These are phyloP conservation scores for Kryptolebias ocellatus DNA, from an alignment of 2,797 vertebrate species.

Conservation along the genomic window DNA sequence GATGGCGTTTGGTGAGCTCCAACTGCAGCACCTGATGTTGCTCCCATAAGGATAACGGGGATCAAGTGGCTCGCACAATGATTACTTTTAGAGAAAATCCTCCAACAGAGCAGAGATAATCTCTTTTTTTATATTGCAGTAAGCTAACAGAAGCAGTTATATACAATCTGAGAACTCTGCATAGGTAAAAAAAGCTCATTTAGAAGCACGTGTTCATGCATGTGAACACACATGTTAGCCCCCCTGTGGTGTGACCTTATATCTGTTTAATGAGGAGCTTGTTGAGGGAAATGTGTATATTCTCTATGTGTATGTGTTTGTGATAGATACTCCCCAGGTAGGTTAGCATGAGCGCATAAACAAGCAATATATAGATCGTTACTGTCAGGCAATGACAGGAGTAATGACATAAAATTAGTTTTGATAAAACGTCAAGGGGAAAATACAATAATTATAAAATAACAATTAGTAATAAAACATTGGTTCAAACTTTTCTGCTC, in stretches of 20 bases:
- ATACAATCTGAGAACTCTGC: constrained; percentile 34
- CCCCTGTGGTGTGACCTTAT: constrained; percentile 68
- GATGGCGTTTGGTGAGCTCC: not conserved
- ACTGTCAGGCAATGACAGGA: constrained; percentile 14
- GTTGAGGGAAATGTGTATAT: constrained; percentile 30
- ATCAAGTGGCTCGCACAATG: constrained; percentile 58
- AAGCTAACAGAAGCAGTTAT: constrained; percentile 44
- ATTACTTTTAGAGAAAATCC: constrained; percentile 74
- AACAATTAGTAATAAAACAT: no score
- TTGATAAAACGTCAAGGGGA: no score
- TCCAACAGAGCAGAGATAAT: constrained; percentile 62
- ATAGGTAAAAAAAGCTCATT: constrained; percentile 21
- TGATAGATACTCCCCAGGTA: constrained; percentile 43
- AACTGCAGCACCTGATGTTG: constrained; percentile 35
- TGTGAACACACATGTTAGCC: constrained; percentile 33
- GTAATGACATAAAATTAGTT: no score
- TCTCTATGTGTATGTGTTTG: constrained; percentile 39
- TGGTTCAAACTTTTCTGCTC: no score
- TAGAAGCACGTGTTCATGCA: constrained; percentile 20
- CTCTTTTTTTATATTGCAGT: constrained; percentile 69
- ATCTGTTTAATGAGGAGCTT: constrained; percentile 72
- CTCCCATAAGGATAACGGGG: constrained; percentile 44
- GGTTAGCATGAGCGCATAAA: constrained; percentile 38
- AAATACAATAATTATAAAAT: no score
- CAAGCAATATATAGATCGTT: constrained; percentile 38